These are phyloP conservation scores for Macaria notata DNA, from an alignment of 2,888 invertebrate genomes.

Conservation along the genomic window DNA sequence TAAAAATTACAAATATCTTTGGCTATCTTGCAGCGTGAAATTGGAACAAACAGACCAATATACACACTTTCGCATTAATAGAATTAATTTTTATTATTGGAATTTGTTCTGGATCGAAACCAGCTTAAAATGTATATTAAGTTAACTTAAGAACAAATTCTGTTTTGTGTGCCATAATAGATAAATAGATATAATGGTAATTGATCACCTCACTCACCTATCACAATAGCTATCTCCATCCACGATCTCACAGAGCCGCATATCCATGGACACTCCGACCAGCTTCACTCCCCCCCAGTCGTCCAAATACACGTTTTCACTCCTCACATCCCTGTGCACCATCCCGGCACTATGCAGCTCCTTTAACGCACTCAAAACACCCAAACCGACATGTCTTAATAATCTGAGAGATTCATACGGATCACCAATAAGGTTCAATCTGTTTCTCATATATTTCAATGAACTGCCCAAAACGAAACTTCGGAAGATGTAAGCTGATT, in stretches of 20 bases:
- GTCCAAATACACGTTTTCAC: slow-evolving; percentile 88
- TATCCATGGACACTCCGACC: slow-evolving; percentile 87
- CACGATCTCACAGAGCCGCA: slow-evolving; percentile 83
- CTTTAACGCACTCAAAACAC: slow-evolving; percentile 88
- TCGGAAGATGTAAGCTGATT: slow-evolving; percentile 86
- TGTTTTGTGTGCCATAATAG: no score
- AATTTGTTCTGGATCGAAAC: no score
- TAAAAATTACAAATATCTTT: no score
- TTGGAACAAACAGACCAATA: no score
- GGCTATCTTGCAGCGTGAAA: no score
- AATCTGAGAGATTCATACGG: slow-evolving; percentile 61
- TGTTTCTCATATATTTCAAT: slow-evolving; percentile 53
- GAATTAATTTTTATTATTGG: no score
- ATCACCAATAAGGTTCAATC: slow-evolving; percentile 50
- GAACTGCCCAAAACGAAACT: slow-evolving; percentile 83
- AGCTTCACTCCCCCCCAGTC: slow-evolving; percentile 83
- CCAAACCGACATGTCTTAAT: slow-evolving; percentile 85
- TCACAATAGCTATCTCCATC: slow-evolving; percentile 64
- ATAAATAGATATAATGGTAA: no score
- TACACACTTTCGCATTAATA: no score
- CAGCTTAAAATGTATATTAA: no score
- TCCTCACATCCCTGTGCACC: slow-evolving; percentile 91
- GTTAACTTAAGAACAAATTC: no score
- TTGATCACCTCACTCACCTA: slow-evolving; percentile 52
- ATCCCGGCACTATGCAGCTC: slow-evolving; percentile 92